Conservation (phyloP, 1,140 invertebrate genomes). For the Tetragnatha versicolor region DNA sequence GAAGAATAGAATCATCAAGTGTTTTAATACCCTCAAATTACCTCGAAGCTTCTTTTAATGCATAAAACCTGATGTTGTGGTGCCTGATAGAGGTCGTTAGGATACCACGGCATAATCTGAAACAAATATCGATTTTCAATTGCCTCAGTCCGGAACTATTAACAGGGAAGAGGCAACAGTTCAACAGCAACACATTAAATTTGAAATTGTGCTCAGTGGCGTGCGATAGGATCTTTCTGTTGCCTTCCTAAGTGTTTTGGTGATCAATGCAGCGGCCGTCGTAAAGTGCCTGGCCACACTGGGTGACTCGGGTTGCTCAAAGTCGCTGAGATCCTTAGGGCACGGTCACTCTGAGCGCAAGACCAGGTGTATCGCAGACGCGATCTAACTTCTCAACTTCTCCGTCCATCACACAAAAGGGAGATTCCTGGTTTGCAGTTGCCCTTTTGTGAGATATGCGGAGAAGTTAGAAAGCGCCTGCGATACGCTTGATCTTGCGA, state of each 20-base stretch:
- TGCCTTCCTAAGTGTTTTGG: neutral
- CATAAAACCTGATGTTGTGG: slow-evolving; percentile 10
- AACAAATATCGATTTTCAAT: slow-evolving; percentile 38
- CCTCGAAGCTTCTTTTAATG: neutral
- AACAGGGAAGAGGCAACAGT: slow-evolving; percentile 13
- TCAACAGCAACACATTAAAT: slow-evolving; percentile 11
- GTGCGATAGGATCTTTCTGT: slow-evolving; percentile 15
- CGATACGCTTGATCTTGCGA: no score
- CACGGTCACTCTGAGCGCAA: no score
- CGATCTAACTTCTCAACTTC: no score
- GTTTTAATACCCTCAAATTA: slow-evolving; percentile 4
- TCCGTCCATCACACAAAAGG: no score
- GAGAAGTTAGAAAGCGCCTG: no score
- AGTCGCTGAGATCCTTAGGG: no score
- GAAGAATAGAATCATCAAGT: no score
- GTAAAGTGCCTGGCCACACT: no score
- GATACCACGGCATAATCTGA: slow-evolving; percentile 2
- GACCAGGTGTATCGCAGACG: no score
- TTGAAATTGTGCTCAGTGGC: neutral
- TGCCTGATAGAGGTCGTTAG: slow-evolving; percentile 33
- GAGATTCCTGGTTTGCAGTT: no score
- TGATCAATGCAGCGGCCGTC: neutral
- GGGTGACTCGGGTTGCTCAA: no score
- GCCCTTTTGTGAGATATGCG: no score
- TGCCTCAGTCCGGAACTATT: slow-evolving; percentile 8